Evolutionary conservation across 2,113 vertebrate species (phyloP).

Genomic region (Seriola aureovittata): DNA sequence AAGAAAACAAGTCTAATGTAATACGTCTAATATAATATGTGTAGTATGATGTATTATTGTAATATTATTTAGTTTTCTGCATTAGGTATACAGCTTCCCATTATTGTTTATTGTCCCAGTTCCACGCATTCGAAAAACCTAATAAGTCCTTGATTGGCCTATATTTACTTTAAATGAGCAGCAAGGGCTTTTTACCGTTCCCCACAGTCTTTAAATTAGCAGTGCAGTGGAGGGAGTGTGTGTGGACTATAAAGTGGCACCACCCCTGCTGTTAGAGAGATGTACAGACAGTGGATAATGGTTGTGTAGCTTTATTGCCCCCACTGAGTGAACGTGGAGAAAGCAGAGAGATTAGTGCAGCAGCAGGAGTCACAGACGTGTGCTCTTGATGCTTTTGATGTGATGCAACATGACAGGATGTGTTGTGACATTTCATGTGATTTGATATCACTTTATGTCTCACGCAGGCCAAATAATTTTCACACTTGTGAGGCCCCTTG

Average conservation of each 20-base stretch:
- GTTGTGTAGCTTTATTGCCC: background rate
- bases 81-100: background rate
- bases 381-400: conserved; percentile 4
- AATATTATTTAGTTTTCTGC: background rate
- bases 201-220: background rate
- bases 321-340: conserved; percentile 2
- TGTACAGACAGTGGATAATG: conserved; percentile 11
- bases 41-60: background rate
- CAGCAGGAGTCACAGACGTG: background rate
- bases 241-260: conserved; percentile 8
- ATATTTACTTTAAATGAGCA: background rate
- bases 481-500: background rate
- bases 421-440: conserved; percentile 26
- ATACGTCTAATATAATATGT: too few relatives aligned
- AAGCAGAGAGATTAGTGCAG: background rate
- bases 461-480: conserved; percentile 22
- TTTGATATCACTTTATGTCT: conserved; percentile 15
- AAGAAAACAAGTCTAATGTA: background rate
- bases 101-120: background rate
- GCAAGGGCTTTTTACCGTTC: background rate
- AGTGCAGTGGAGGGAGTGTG: background rate
- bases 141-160: background rate
- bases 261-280: conserved; percentile 15
- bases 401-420: background rate
- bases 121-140: background rate